Base-by-base conservation (phyloP, 2,113 vertebrate genomes). In the Synchiropus splendidus region DNA sequence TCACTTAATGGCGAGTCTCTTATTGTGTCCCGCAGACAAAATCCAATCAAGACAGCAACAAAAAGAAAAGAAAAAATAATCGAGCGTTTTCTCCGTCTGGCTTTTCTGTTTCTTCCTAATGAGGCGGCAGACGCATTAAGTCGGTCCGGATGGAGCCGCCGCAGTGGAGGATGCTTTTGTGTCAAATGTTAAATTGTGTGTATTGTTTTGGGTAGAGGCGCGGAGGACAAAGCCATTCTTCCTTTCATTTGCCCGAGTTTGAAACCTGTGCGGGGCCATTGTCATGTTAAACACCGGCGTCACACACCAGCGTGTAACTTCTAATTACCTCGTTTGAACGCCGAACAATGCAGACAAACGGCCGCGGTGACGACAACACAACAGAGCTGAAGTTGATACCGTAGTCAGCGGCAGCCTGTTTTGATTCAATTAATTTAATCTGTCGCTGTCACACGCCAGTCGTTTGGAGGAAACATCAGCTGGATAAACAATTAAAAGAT, bases 21-120 rank as follows among this genome's bases (percentile, higher is more conserved):
- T 97, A 31, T 96, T 97, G 91, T 97, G 88, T 90, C 89, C 86
- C 76, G 58, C 88, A 91, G 91, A 94, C 74, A 88, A 97, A 95
- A 94, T 94, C 93, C 91, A 94, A 92, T 96, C 89, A 93, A 93
- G 91, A 90, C 89, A 89, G 89, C 89, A 79, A 87, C 83, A 27
- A 27, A 27, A 27, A 27, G 21, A n/a, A n/a, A n/a, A n/a, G 21
- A 27, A 27, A 27, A 27, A 88, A 60, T 89, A 88, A 91, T 91
- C 89, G 90, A 92, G 88, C 92, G 89, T 90, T 89, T 87, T 84
- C 87, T 88, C 90, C 87, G 88, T 88, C 87, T 88, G 85, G 82
- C 86, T 57, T 49, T 27, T 42, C 80, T 86, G 86, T 84, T 86
- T 45, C 83, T 83, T 89, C 21, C 86, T 92, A 92, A 92, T 91